Percentiles rank a stretch among this genome's conserved stretches.
Conservation (phyloP, 2,888 invertebrate genomes). For the Petrolisthes cinctipes region DNA sequence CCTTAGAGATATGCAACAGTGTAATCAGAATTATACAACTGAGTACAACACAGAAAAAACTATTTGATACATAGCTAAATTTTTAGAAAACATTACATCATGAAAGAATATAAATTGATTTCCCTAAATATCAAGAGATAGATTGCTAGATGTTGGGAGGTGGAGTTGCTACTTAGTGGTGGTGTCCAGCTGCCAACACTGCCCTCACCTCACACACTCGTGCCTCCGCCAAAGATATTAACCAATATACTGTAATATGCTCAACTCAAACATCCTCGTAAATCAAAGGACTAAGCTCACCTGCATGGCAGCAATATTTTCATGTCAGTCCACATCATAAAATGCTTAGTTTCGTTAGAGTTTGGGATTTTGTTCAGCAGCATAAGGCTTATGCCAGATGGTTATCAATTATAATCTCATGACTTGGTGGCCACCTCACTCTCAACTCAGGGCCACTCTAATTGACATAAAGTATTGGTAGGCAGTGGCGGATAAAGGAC, state of each 20-base stretch:
- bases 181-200: slow-evolving; percentile 55
- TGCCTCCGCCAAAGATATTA: not conserved
- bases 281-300: too few species aligned
- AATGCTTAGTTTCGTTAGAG: too few species aligned
- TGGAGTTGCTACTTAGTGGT: slow-evolving; percentile 53
- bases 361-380: too few species aligned
- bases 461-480: too few species aligned
- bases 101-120: not conserved
- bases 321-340: too few species aligned
- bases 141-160: slow-evolving; percentile 50
- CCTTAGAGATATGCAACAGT: not conserved
- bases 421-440: not conserved
- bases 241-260: not conserved
- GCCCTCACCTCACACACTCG: slow-evolving; percentile 27
- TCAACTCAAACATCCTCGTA: too few species aligned
- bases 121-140: not conserved
- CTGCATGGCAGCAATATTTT: too few species aligned
- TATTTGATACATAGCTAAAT: not conserved
- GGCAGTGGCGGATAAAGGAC: too few species aligned
- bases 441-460: not conserved
- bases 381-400: too few species aligned
- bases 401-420: not conserved
- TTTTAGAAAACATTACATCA: not conserved
- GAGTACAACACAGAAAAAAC: not conserved
- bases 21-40: slow-evolving; percentile 4